Evolutionary conservation across 2,888 invertebrate genomes (phyloP).

Genomic region (Drosophila stalkeri): DNA sequence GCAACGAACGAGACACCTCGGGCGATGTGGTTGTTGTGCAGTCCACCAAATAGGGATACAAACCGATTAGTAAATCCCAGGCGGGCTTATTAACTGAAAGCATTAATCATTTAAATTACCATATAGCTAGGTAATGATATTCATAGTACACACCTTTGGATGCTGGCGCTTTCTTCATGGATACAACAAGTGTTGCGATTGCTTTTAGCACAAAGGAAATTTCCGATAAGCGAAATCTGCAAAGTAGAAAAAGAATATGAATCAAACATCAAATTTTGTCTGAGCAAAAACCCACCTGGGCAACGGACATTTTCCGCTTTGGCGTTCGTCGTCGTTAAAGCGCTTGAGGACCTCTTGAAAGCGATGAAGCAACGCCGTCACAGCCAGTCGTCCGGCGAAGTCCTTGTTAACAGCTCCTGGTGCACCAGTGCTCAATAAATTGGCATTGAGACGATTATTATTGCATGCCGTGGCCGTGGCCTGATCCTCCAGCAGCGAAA

Average conservation of each 20-base stretch:
- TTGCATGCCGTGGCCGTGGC: constrained; percentile 84
- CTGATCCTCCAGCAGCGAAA: constrained; percentile 92
- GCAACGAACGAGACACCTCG: constrained; percentile 91
- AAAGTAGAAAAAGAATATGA: neutral
- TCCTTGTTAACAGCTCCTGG: constrained; percentile 85
- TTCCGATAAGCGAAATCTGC: constrained; percentile 95
- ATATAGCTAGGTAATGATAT: neutral
- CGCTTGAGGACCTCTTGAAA: constrained; percentile 96
- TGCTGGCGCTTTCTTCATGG: constrained; percentile 95
- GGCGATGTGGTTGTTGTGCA: constrained; percentile 92
- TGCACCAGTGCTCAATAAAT: constrained; percentile 56
- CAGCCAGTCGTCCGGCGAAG: constrained; percentile 91
- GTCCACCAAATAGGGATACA: constrained; percentile 96
- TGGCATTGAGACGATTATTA: constrained; percentile 82
- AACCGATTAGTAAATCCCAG: constrained; percentile 95
- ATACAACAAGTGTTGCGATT: constrained; percentile 95
- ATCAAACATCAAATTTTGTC: neutral
- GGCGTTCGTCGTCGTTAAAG: constrained; percentile 93
- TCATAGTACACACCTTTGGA: constrained; percentile 89
- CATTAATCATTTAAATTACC: neutral
- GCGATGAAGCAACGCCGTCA: constrained; percentile 95
- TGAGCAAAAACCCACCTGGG: constrained; percentile 87
- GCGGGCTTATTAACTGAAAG: constrained; percentile 92
- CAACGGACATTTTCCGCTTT: constrained; percentile 93
- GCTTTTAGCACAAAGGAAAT: constrained; percentile 98